Base-by-base conservation (phyloP, 2,888 invertebrate species). In the Drosophila yooni region DNA sequence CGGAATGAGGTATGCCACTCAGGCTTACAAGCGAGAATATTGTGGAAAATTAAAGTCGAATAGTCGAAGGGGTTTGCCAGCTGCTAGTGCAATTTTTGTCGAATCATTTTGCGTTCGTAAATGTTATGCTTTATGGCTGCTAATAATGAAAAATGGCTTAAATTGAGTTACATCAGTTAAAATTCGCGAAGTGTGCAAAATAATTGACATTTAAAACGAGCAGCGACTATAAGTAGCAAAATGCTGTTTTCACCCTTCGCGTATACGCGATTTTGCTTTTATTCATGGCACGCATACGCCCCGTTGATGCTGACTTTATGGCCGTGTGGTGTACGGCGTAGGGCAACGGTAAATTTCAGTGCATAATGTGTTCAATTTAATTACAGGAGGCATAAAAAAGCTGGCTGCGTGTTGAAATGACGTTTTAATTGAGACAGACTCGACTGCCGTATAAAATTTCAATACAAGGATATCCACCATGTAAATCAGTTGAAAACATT, bases 191-290 rank as follows among this genome's bases (percentile, higher is more conserved):
- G 70, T 67, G 51, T 62, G 71, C 71, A 82, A 73, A 74, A 88
- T 85, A 85, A 85, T 88, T 85, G 88, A 75, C 79, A 88, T 85
- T 85, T 85, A 83, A 88, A 81, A 72, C 62, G 73, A 71, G 61
- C 59, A 54, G 60, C 48, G 36, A 18, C 60, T 51, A 51, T 62
- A 61, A 54, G 34, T 50, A 38, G 25, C 29, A 31, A 73, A 82
- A 81, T 66, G 71, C 69, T 61, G 71, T 80, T 69, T 58, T 40
- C 58, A 21, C 40, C 46, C 43, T 51, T 52, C 46, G 53, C 63
- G 83, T 40, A 70, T 70, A 63, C 79, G 66, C 48, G 34, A 54
- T 68, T 46, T 59, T 38, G 40, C 38, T 38, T 54, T 18, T 66
- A 27, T 34, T 40, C 66, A 62, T 63, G 65, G 58, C 36, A 36